Conservation (phyloP, 2,113 vertebrate genomes). For the Asarcornis scutulata region DNA sequence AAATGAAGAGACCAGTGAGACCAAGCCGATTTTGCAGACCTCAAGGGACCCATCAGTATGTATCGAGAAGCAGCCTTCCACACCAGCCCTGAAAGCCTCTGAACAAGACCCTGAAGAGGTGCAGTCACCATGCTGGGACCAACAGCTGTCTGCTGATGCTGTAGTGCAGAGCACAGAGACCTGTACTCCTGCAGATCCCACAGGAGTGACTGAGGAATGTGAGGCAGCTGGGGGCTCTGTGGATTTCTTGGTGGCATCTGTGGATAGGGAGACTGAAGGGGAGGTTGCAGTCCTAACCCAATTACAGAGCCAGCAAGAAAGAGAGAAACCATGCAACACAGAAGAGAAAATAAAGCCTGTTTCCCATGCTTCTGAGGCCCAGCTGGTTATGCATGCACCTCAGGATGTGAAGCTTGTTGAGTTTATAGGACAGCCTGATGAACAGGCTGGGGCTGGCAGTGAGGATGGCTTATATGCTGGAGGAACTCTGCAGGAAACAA, state of each 20-base stretch:
- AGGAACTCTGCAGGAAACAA: background rate
- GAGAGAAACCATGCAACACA: fast-evolving
- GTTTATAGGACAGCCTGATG: background rate
- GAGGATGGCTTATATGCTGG: fast-evolving
- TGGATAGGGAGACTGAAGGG: background rate
- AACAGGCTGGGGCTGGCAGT: background rate
- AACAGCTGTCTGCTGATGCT: fast-evolving
- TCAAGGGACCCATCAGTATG: fast-evolving
- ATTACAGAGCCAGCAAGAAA: background rate
- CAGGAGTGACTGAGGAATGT: background rate
- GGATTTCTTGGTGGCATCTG: background rate
- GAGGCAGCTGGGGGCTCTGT: background rate
- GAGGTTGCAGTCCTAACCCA: background rate
- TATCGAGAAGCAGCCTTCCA: fast-evolving
- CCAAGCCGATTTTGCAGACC: background rate
- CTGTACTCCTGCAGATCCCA: background rate
- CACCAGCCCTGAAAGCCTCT: background rate
- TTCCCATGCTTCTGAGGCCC: background rate
- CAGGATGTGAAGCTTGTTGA: fast-evolving
- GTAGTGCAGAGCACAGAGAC: background rate
- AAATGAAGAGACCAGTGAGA: background rate
- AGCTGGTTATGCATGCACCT: background rate
- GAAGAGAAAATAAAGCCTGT: fast-evolving
- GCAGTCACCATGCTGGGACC: background rate
- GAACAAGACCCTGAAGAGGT: background rate